Conservation (phyloP, 1,140 invertebrate genomes). For the Tetramorium alpestre region DNA sequence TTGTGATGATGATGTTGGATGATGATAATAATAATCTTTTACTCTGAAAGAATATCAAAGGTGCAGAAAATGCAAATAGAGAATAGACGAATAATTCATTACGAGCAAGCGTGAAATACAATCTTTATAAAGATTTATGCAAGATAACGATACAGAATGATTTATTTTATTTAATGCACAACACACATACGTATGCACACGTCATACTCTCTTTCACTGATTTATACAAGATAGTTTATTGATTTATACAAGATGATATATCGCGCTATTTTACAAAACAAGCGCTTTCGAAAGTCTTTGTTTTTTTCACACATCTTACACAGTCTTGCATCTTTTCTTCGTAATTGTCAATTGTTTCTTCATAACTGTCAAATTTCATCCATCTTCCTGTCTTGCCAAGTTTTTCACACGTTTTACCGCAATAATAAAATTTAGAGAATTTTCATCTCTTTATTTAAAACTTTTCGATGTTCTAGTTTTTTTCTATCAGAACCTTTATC, state of each 20-base stretch:
- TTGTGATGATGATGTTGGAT: slow-evolving; percentile 15
- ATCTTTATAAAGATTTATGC: neutral
- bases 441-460: neutral
- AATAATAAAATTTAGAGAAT: slow-evolving; percentile 7
- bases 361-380: slow-evolving; percentile 32
- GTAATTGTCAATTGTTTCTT: slow-evolving; percentile 17
- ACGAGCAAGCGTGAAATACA: slow-evolving; percentile 21
- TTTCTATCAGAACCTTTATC: neutral
- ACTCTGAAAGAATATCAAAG: neutral
- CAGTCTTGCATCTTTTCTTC: neutral
- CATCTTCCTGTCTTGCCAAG: slow-evolving; percentile 15
- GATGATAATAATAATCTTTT: neutral
- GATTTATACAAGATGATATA: slow-evolving; percentile 39
- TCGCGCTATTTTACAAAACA: slow-evolving; percentile 2
- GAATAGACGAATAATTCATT: neutral
- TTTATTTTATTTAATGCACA: slow-evolving; percentile 26
- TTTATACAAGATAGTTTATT: slow-evolving; percentile 51
- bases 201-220: neutral
- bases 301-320: slow-evolving; percentile 3
- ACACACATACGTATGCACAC: neutral
- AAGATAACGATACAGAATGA: slow-evolving; percentile 8
- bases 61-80: slow-evolving; percentile 8
- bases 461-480: neutral
- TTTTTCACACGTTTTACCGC: neutral
- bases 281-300: neutral